These are phyloP conservation scores for Pachliopta kotzebuea DNA, from an alignment of 2,888 invertebrate genomes.

Conservation along the genomic window DNA sequence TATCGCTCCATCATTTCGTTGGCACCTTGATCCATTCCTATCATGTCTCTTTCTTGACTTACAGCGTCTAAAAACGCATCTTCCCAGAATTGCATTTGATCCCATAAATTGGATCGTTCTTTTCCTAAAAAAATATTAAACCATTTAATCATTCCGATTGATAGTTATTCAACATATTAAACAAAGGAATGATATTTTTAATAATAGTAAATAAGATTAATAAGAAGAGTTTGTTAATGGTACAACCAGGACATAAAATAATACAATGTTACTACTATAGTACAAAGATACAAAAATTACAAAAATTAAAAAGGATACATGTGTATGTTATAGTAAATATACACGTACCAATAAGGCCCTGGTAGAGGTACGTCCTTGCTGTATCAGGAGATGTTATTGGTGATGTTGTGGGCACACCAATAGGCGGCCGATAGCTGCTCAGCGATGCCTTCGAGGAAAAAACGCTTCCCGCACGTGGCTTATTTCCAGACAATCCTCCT, in stretches of 20 bases:
- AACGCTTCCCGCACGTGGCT: conserved; percentile 91
- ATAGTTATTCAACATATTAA: too few species aligned
- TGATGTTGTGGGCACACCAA: conserved; percentile 91
- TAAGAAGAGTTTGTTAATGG: too few species aligned
- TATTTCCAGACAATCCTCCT: conserved; percentile 60
- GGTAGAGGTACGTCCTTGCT: conserved; percentile 94
- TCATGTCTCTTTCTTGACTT: conserved; percentile 98
- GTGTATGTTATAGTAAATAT: neutral
- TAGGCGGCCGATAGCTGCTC: conserved; percentile 91
- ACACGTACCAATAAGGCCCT: conserved; percentile 86
- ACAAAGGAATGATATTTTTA: too few species aligned
- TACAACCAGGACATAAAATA: too few species aligned
- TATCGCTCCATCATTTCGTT: conserved; percentile 99
- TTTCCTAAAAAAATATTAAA: conserved; percentile 71
- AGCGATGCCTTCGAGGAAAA: conserved; percentile 96
- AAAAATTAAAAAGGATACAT: neutral
- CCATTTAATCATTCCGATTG: too few species aligned
- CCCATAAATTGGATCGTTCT: conserved; percentile 95
- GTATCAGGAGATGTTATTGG: conserved; percentile 95
- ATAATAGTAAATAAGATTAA: too few species aligned
- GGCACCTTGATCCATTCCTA: conserved; percentile 99
- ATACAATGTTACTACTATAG: too few species aligned
- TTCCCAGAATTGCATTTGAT: conserved; percentile 99
- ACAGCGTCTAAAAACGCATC: conserved; percentile 99
- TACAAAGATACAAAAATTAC: neutral